Base-by-base conservation (phyloP, 2,113 vertebrate species). In the Eonycteris spelaea region DNA sequence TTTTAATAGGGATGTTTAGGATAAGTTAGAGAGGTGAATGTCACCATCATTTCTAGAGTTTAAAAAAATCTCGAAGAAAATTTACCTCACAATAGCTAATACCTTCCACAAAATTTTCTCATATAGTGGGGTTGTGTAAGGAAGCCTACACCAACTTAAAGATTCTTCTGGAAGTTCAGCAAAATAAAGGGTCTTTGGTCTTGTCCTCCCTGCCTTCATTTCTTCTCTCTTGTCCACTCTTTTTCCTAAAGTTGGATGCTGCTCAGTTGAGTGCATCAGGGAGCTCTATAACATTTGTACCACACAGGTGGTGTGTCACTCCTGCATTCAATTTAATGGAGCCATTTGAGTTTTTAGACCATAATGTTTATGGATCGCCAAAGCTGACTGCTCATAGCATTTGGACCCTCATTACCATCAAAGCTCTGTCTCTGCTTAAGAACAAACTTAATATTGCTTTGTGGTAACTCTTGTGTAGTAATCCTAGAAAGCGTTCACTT, bases 171-270 rank as follows among this genome's bases (percentile, higher is more conserved):
- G 35, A 91, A 59, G 35, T 84, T 91, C 68, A 89, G 11, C 74
- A 35, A 89, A 92, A 24, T 65, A 79, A 71, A 45, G 15, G 45
- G 28, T 59, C 68, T 91, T 89, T 77, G 73, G 38, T 95, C 75
- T 82, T 61, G 45, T 38, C 45, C 22, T 90, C 48, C 48, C 48
- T 92, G 71, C n/a, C 38, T 96, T 80, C 26, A 55, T 92, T 97
- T 85, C 19, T 48, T 94, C 40, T 77, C 38, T 93, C 67, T 71
- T 91, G 7, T 55, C 73, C 51, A 77, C 6, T 79, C 53, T 86
- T 80, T 65, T 65, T 33, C 38, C 68, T 90, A 15, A 96, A 85
- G 48, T 92, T 89, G 78, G 95, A 95, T 97, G 91, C 97, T 97
- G 67, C 90, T 97, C 40, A 67, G 38, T 71, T 77, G 90, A 55